Evolutionary conservation across 2,888 invertebrate species (phyloP), one percentile per base, ranked within the genome.

Genomic region (Creontiades dilutus): DNA sequence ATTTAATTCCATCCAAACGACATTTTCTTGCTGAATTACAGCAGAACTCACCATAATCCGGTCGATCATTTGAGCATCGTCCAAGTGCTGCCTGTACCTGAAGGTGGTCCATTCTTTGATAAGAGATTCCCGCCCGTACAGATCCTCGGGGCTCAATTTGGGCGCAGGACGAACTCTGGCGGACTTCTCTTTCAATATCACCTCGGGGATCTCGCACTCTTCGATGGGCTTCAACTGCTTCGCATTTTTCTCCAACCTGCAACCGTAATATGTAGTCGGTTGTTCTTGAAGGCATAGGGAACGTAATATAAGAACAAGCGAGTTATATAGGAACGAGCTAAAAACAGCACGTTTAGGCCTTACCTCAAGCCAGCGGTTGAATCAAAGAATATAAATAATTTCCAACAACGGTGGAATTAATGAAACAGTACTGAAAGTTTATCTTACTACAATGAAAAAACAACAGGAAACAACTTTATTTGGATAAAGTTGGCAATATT

Each of bases 211-310:
- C 93, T 98, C 97, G 91, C 96, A 93, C 94, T 99, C 99, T 89
- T 96, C 96, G 75, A 99, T 95, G 0, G 99, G 98, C 93, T 99
- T 99, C 84, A 98, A 93, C 93, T 98, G 97, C 52, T 96, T 94
- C 0, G 97, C 95, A 94, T 96, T 95, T 93, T 96, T 98, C 93
- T 98, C 96, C 90, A 99, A 78, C 78, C 88, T 88, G 55, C 16
- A 68, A 68, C 7, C 9, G 23, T 19, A 23, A 28, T 68, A n/a
- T 16, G n/a, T 68, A 23, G 55, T 55, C 14, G 55, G 55, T 55
- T 55, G 14, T 55, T 55, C 55, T 14, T 13, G 12, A 55, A 55
- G 14, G 12, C 55, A 55, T n/a, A n/a, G 55, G 55, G 12, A 12
- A 55, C 55, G 14, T 13, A 55, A 55, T 55, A 13, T 55, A 14